Percentiles rank a stretch among this genome's conserved stretches.
These are phyloP conservation scores for Orthosia gothica DNA, from an alignment of 2,888 invertebrate genomes.

Conservation along the genomic window DNA sequence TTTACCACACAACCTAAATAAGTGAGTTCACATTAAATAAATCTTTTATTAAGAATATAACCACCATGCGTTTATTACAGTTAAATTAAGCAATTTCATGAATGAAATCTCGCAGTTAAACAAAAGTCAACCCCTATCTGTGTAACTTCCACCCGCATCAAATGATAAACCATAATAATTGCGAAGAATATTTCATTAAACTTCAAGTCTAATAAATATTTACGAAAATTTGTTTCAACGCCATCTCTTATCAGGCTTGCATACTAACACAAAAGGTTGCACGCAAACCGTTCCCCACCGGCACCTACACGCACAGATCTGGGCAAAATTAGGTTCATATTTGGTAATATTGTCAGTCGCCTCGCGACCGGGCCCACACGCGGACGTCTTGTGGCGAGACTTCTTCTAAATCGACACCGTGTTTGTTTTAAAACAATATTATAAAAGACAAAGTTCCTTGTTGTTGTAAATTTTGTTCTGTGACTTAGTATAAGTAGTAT, in stretches of 20 bases:
- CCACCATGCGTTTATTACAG: neutral
- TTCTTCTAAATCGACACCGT: slow-evolving; percentile 56
- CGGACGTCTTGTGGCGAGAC: slow-evolving; percentile 64
- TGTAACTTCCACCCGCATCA: neutral
- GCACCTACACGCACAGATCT: slow-evolving; percentile 74
- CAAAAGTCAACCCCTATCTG: neutral
- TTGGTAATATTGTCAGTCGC: slow-evolving; percentile 82
- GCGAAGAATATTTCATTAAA: slow-evolving; percentile 19
- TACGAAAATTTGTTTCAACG: slow-evolving; percentile 53
- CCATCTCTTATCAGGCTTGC: slow-evolving; percentile 71
- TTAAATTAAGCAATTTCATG: neutral
- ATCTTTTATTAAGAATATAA: neutral
- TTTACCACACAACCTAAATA: neutral
- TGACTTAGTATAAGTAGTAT: slow-evolving; percentile 50
- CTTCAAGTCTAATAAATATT: slow-evolving; percentile 28
- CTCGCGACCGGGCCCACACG: slow-evolving; percentile 72
- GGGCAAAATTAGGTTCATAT: slow-evolving; percentile 84
- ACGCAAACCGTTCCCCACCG: slow-evolving; percentile 72
- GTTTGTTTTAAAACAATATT: slow-evolving; percentile 70
- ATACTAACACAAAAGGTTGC: slow-evolving; percentile 71
- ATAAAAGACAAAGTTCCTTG: slow-evolving; percentile 61
- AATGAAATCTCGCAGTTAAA: neutral
- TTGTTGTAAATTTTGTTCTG: slow-evolving; percentile 45
- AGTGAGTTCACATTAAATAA: neutral
- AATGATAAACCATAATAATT: slow-evolving; percentile 19